Base-by-base conservation (phyloP, 2,113 vertebrate genomes). In the Triplophysa dalaica region DNA sequence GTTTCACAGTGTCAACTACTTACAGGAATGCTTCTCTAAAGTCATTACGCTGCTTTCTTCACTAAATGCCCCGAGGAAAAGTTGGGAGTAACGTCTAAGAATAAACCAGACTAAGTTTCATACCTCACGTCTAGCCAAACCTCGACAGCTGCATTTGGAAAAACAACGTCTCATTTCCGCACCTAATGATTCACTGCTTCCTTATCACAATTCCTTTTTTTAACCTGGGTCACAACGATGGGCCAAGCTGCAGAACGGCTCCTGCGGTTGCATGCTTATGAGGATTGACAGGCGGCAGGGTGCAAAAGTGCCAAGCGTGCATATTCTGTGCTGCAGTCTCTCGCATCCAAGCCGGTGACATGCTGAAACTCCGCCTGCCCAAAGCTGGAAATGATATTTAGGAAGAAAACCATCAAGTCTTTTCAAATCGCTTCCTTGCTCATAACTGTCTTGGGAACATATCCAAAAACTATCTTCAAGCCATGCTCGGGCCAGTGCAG, bases 281-380 rank as follows among this genome's bases (percentile, higher is more conserved):
- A 22, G 26, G 22, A 19, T 4, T 78, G 67, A 75, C 79, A 78
- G 87, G 67, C 66, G 43, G 60, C 29, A 50, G 48, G 72, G 72
- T 66, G 70, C 43, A 87, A 90, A 89, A 84, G 86, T 90, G 90
- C 90, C 12, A 81, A 88, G 85, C 83, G 77, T 14, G 89, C 91
- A 89, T 86, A 88, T 89, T 90, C 79, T 79, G 56, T 79, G 43
- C 87, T 76, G 86, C 87, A 86, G 82, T 86, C 87, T 86, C 87
- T 90, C 79, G 45, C 83, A 88, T 89, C 54, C 54, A 58, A 89
- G 89, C 88, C 26, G n/a, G 90, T 86, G 87, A 77, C 84, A 83
- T 82, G 78, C 84, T 83, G 22, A 86, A 85, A 68, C 78, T 70
- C 43, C 7, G 67, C 74, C 33, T 66, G 62, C 41, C 6, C 13